Evolutionary conservation across 2,113 vertebrate species (phyloP).

Genomic region (Coptodon bakossiorum): DNA sequence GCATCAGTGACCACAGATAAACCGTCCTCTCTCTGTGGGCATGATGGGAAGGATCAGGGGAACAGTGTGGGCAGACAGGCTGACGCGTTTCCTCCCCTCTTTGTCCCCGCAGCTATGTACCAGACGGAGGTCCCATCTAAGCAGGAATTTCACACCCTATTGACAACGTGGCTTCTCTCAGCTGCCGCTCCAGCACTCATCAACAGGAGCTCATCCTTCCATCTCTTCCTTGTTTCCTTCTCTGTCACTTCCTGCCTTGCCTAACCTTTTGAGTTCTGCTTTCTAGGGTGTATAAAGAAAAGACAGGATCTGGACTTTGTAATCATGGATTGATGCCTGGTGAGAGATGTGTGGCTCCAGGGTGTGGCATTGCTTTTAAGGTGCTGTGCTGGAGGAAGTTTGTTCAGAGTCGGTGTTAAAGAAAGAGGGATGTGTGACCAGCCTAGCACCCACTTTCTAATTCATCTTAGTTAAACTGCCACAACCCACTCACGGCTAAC

Average conservation of each 20-base stretch:
- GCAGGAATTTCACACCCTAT: slow-evolving; percentile 75
- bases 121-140: slow-evolving; percentile 60
- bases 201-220: slow-evolving; percentile 52
- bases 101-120: slow-evolving; percentile 46
- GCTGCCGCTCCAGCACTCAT: slow-evolving; percentile 51
- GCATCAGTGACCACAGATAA: slow-evolving; percentile 51
- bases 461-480: not conserved
- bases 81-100: slow-evolving; percentile 37
- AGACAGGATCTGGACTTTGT: slow-evolving; percentile 13
- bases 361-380: slow-evolving; percentile 13
- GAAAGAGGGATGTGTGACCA: not conserved
- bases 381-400: not conserved
- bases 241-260: not conserved
- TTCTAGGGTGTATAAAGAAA: slow-evolving; percentile 20
- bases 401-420: slow-evolving; percentile 11
- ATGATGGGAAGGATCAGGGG: slow-evolving; percentile 35
- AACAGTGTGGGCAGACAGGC: slow-evolving; percentile 51
- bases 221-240: slow-evolving; percentile 22
- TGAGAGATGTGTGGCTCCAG: slow-evolving; percentile 1
- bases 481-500: not conserved
- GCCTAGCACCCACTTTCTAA: not conserved
- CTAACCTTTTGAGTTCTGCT: slow-evolving; percentile 27
- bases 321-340: slow-evolving; percentile 2
- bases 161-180: slow-evolving; percentile 69
- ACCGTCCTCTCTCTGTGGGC: slow-evolving; percentile 25